Conservation (phyloP, 1,140 invertebrate genomes). For the Diabrotica undecimpunctata region DNA sequence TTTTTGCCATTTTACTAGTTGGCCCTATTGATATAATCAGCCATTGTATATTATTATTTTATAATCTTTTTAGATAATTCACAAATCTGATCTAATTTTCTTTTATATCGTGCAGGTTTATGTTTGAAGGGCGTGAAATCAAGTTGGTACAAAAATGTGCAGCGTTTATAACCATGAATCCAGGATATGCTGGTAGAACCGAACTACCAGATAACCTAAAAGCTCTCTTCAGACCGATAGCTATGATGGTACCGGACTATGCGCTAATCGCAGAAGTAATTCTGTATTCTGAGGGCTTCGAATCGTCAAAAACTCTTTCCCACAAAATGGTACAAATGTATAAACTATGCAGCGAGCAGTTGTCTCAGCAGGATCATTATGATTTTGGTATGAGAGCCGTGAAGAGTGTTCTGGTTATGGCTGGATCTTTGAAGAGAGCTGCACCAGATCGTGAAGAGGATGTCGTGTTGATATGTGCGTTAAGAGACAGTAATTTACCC, state of each 20-base stretch:
- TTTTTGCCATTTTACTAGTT: no score
- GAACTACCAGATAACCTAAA: conserved; percentile 80
- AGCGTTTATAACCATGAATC: conserved; percentile 89
- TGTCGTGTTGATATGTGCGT: conserved; percentile 73
- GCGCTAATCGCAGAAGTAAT: conserved; percentile 89
- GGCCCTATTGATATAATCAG: no score
- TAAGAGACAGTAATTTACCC: conserved; percentile 88
- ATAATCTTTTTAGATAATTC: no score
- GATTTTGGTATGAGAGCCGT: conserved; percentile 87
- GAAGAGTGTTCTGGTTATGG: conserved; percentile 74
- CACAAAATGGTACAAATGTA: conserved; percentile 92
- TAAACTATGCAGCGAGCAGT: conserved; percentile 85
- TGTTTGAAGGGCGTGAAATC: conserved; percentile 88
- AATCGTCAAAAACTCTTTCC: conserved; percentile 78
- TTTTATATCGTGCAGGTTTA: conserved; percentile 56
- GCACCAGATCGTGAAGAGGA: conserved; percentile 79
- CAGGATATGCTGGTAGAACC: conserved; percentile 83
- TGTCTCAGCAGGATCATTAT: conserved; percentile 90
- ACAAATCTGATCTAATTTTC: neutral
- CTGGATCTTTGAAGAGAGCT: conserved; percentile 80
- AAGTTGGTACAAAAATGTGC: conserved; percentile 80
- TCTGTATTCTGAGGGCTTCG: conserved; percentile 88
- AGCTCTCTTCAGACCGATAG: conserved; percentile 81
- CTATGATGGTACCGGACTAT: conserved; percentile 94
- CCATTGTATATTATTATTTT: no score